phyloP scores from a whole-genome alignment of 2,113 vertebrate genomes.

The Muscicapa adusta region DNA sequence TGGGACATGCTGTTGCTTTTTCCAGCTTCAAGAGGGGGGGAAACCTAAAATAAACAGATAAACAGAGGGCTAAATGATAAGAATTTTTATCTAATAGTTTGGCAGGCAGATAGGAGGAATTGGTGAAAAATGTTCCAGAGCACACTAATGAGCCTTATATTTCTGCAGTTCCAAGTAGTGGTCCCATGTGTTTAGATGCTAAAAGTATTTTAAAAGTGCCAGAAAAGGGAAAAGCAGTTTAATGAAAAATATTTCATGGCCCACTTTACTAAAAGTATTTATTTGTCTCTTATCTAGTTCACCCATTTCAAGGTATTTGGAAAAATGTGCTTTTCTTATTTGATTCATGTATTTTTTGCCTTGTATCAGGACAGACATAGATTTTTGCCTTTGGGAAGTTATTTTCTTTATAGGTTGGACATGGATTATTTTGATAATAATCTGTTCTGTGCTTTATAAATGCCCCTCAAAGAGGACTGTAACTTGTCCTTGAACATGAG shows the following conservation, averaged over 20 bases:
- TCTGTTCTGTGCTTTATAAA: neutral
- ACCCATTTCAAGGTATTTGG: neutral
- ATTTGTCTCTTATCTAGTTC: neutral
- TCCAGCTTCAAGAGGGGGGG: neutral
- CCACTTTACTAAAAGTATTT: neutral
- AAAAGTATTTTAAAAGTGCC: neutral
- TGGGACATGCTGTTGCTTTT: neutral
- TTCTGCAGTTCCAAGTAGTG: neutral
- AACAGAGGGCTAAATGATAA: neutral
- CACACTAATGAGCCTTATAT: neutral
- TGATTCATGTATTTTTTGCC: neutral
- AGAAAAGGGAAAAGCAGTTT: neutral
- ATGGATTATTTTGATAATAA: neutral
- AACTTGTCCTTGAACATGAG: neutral
- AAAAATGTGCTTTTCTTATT: neutral
- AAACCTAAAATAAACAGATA: neutral
- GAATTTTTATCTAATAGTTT: neutral
- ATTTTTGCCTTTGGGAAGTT: neutral
- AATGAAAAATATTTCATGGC: neutral
- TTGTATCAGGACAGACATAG: neutral
- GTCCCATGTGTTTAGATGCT: neutral
- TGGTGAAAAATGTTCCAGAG: neutral
- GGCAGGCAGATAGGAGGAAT: neutral
- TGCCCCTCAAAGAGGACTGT: neutral
- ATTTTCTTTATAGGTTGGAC: neutral